Base-by-base conservation (phyloP, 2,888 invertebrate species). In the Cheilosia pagana region DNA sequence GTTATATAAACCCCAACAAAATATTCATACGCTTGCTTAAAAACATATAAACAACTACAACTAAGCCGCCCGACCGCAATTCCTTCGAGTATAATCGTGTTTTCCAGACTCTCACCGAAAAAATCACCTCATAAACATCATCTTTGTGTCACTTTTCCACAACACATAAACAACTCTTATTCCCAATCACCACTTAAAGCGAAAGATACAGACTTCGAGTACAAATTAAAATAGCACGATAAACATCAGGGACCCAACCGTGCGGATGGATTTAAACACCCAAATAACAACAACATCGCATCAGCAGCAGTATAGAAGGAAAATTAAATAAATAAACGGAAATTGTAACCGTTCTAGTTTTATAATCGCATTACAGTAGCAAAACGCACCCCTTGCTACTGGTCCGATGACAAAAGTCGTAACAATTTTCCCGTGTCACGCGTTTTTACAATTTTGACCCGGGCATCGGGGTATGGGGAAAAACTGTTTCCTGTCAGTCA, bases 271-370 rank as follows among this genome's bases (percentile, higher is more conserved):
- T 70, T 85, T 85, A 85, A 85, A 81, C 74, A 83, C 68, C 79
- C 63, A 85, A 83, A 79, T 21, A 71, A 72, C 43, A 82, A 72
- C 65, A 77, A 67, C 77, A 70, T 35, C 35, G 10, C 43, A 67
- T 39, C 67, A 62, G 53, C 57, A 65, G 53, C 55, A 63, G 25
- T 25, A 25, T 12, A 12, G 48, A 31, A 43, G n/a, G 65, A 50
- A 63, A 65, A 65, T 81, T 81, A 81, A 78, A 85, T 85, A 85
- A 76, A 85, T 81, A 85, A 71, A 81, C 79, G 85, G 85, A 85
- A 85, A 85, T 81, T 81, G 85, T 85, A 81, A 85, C 85, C 75
- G 85, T 85, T 85, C 79, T 81, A 85, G 79, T 85, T 85, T 85
- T 81, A 71, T 85, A 85, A 85, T 85, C 85, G 85, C 85, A 85